A percentile compares a stretch with the other conserved stretches of the same genome.
phyloP scores from a whole-genome alignment of 2,113 vertebrate genomes.

The Grus americana region DNA sequence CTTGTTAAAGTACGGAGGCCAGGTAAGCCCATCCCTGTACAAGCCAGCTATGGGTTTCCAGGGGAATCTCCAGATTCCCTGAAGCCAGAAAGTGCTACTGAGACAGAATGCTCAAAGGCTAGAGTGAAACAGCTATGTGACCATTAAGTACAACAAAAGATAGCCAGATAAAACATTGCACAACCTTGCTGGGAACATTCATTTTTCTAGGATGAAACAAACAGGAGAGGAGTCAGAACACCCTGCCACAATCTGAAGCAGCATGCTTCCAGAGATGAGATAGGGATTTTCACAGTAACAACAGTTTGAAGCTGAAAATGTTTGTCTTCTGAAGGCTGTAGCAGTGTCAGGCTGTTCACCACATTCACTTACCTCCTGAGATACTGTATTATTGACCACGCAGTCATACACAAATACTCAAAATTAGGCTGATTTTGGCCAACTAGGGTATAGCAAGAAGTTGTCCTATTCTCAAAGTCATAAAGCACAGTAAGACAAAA shows the following conservation, averaged over 20 bases:
- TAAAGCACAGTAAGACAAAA: not conserved
- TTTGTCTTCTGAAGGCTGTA: not conserved
- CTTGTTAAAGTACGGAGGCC: not conserved
- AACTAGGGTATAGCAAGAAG: not conserved
- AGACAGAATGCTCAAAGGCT: not conserved
- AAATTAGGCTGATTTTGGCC: not conserved
- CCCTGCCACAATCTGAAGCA: not conserved
- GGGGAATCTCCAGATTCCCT: not conserved
- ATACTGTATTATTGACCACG: not conserved
- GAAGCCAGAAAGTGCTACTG: not conserved
- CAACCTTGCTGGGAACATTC: not conserved
- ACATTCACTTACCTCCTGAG: not conserved
- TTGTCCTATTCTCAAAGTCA: not conserved
- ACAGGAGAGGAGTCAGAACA: not conserved
- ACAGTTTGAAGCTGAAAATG: not conserved
- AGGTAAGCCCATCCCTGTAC: not conserved
- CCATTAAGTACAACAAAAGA: not conserved
- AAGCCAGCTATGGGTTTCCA: not conserved
- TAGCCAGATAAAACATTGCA: not conserved
- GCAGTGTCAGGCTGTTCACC: not conserved
- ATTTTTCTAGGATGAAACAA: not conserved
- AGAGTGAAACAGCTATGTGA: not conserved
- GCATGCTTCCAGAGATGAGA: not conserved
- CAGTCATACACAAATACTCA: not conserved
- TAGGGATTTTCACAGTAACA: not conserved